Evolutionary conservation across 2,888 invertebrate species (phyloP).

Genomic region (Augiades crinisus): DNA sequence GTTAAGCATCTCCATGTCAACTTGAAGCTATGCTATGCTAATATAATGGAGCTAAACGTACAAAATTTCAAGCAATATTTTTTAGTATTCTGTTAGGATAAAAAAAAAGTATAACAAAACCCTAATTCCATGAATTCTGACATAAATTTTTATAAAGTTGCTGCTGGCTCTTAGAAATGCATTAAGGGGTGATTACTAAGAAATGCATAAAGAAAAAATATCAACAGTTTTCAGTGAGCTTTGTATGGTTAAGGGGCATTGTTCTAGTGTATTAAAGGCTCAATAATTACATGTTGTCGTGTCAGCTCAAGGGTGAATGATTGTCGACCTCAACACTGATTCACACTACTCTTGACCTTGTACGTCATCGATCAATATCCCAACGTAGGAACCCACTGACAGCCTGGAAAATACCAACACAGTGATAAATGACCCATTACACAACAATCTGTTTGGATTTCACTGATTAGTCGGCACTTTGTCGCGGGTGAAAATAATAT

Average conservation of each 20-base stretch:
- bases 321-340: slow-evolving; percentile 37
- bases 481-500: neutral
- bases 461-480: slow-evolving; percentile 26
- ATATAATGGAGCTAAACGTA: no score
- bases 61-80: no score
- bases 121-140: no score
- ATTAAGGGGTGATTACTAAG: neutral
- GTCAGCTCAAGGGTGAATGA: slow-evolving; percentile 40
- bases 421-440: slow-evolving; percentile 51
- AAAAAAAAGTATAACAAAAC: no score
- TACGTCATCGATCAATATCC: slow-evolving; percentile 61
- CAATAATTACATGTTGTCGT: slow-evolving; percentile 30
- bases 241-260: neutral
- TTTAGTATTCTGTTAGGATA: no score
- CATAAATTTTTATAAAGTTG: no score
- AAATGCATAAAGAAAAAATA: no score
- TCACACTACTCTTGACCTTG: slow-evolving; percentile 55
- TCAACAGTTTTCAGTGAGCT: no score
- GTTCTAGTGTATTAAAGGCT: neutral
- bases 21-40: no score
- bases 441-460: slow-evolving; percentile 40
- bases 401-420: slow-evolving; percentile 41
- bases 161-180: neutral
- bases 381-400: slow-evolving; percentile 48
- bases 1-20: no score